A percentile compares a stretch with the other conserved stretches of the same genome.
These are phyloP conservation scores for Tromatobia lineatoria DNA, from an alignment of 2,888 invertebrate species.

Conservation along the genomic window DNA sequence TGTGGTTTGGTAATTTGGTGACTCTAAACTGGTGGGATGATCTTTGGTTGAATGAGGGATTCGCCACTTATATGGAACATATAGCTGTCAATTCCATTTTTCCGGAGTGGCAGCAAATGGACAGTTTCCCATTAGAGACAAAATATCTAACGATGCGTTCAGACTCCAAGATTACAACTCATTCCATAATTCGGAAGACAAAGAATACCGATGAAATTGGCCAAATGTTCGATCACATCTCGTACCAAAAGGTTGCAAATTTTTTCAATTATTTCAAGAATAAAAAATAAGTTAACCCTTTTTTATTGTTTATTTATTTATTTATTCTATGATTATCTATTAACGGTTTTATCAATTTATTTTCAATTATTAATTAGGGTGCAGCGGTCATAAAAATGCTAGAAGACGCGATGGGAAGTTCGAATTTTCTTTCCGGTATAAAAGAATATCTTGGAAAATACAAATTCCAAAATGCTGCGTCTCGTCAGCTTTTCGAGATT, in stretches of 20 bases:
- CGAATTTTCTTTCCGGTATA: constrained; percentile 67
- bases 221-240: constrained; percentile 74
- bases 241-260: constrained; percentile 72
- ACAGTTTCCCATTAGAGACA: constrained; percentile 69
- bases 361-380: constrained; percentile 61
- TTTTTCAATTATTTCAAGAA: no score
- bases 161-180: constrained; percentile 68
- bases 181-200: constrained; percentile 67
- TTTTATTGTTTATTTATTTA: background rate
- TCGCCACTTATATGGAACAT: constrained; percentile 88
- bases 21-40: constrained; percentile 91
- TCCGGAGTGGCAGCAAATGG: constrained; percentile 73
- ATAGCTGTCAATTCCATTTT: constrained; percentile 73
- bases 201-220: constrained; percentile 69
- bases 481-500: constrained; percentile 70
- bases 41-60: constrained; percentile 91
- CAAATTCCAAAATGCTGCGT: constrained; percentile 71
- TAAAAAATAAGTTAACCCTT: no score
- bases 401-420: constrained; percentile 68
- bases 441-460: constrained; percentile 69
- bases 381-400: constrained; percentile 74
- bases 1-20: constrained; percentile 92
- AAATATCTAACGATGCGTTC: constrained; percentile 72
- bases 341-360: background rate
- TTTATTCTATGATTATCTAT: background rate